Evolutionary conservation across 2,797 vertebrate genomes (phyloP), one percentile per base, ranked within the genome.

Genomic region (Thaleichthys pacificus): DNA sequence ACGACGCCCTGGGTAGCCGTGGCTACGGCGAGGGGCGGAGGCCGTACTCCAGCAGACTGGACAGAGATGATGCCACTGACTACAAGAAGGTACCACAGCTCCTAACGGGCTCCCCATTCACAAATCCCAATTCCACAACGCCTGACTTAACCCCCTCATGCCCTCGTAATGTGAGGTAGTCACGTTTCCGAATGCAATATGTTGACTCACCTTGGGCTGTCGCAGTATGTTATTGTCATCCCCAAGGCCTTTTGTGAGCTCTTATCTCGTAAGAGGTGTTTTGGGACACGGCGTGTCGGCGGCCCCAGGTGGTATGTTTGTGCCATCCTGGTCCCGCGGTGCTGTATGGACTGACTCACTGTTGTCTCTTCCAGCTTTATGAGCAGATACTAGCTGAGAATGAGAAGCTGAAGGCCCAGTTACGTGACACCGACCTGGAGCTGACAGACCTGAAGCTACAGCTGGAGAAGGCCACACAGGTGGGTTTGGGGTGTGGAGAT

Each of bases 341-440:
- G 12, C 47, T 19, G 51, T 73, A 24, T 11, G 17, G 22, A 3
- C 15, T 54, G 5, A 28, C 17, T 12, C 14, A 28, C 26, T 61
- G 3, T 17, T 8, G 1, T 30, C 26, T 9, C 51, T 49, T 58
- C 30, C 83, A 99, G 97, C 95, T 98, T 92, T 99, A 98, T 86
- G 97, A 99, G 93, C 96, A 99, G 93, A 97, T 97, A 87, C 89
- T 97, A 89, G 94, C 95, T 83, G 96, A 99, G 92, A 99, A 99
- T 71, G 97, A 99, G 89, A 98, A 98, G 86, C 91, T 99, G 84
- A 99, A 99, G 92, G 94, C 96, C 74, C 97, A 97, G 91, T 93
- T 99, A 93, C 96, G 95, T 67, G 96, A 98, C 87, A 97, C 97
- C 38, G 97, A 98, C 85, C 90, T 95, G 93, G 96, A 99, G 89